Conservation (phyloP, 2,888 invertebrate genomes). For the Morpho helenor region DNA sequence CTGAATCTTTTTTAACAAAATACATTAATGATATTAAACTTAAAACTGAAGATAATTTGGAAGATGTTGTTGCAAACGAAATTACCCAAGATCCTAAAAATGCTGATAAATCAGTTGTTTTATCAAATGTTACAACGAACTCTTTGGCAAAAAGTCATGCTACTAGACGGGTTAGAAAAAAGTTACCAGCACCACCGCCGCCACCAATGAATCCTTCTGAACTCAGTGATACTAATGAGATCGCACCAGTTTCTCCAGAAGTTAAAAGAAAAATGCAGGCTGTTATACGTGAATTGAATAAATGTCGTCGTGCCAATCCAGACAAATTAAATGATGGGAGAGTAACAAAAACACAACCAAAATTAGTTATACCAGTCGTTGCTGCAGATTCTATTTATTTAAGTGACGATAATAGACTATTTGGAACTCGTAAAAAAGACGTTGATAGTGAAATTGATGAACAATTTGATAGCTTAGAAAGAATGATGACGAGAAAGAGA, state of each 20-base stretch:
- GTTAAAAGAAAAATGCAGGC: conserved; percentile 81
- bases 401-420: conserved; percentile 57
- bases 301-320: conserved; percentile 60
- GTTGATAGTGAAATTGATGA: conserved; percentile 41
- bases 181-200: conserved; percentile 68
- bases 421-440: conserved; percentile 44
- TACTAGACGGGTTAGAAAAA: conserved; percentile 58
- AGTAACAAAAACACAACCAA: conserved; percentile 54
- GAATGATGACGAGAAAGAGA: conserved; percentile 48
- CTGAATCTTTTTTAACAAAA: conserved; percentile 33
- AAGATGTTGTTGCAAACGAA: conserved; percentile 11
- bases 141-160: conserved; percentile 42
- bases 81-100: conserved; percentile 10
- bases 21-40: conserved; percentile 31
- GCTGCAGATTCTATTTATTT: conserved; percentile 65
- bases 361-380: conserved; percentile 65
- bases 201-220: conserved; percentile 34
- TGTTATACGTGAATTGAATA: conserved; percentile 77
- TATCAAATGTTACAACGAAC: conserved; percentile 7
- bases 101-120: conserved; percentile 15
- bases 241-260: conserved; percentile 67
- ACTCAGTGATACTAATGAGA: conserved; percentile 34
- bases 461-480: conserved; percentile 65
- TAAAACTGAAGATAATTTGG: background rate
- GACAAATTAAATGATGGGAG: conserved; percentile 48